Percentiles rank a stretch among this genome's conserved stretches.
phyloP scores from a whole-genome alignment of 2,888 invertebrate genomes.

The Eudemis profundana region DNA sequence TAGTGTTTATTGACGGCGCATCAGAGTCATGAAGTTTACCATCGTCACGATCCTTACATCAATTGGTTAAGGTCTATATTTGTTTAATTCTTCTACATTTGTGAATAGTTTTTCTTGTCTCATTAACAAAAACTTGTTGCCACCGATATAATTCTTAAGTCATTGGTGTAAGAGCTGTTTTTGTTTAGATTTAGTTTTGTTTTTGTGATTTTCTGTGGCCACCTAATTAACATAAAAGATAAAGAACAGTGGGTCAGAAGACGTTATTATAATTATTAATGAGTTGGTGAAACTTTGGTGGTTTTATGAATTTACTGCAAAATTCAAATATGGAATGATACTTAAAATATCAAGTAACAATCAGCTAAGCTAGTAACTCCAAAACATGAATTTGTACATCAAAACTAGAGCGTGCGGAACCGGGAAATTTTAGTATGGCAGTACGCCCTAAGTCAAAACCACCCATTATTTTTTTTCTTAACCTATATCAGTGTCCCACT shows the following conservation, averaged over 20 bases:
- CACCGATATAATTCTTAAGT: neutral
- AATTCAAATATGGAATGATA: no score
- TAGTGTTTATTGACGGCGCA: neutral
- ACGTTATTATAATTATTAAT: constrained; percentile 12
- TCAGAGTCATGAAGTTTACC: no score
- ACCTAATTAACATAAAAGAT: neutral
- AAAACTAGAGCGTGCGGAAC: no score
- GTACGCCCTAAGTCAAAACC: no score
- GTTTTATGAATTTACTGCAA: neutral
- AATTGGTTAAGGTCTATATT: neutral
- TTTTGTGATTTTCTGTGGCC: neutral
- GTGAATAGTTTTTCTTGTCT: neutral
- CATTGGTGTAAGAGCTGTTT: neutral
- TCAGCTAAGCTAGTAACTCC: no score
- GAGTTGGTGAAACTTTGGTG: neutral
- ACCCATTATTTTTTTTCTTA: no score
- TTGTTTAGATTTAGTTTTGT: neutral
- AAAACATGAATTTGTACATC: no score
- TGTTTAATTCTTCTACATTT: neutral
- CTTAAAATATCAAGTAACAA: no score
- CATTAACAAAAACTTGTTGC: neutral
- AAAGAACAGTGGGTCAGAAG: constrained; percentile 15
- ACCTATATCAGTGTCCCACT: no score
- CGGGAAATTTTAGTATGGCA: no score
- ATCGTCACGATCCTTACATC: no score